Conservation (phyloP, 2,888 invertebrate genomes). For the Dasysyrphus albostriatus region DNA sequence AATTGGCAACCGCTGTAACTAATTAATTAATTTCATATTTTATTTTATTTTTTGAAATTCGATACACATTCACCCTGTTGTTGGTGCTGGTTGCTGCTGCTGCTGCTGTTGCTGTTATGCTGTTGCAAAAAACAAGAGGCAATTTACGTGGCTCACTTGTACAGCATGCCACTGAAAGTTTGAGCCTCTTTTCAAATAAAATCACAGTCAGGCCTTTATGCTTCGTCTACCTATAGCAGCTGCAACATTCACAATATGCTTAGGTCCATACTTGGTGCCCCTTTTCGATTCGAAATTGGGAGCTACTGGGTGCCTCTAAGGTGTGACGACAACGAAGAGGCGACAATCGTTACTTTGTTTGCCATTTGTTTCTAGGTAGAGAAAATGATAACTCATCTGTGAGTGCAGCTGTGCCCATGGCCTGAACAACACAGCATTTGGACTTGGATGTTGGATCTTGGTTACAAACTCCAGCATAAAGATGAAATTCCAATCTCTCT, state of each 20-base stretch:
- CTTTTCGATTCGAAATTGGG: constrained; percentile 4
- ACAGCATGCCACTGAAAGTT: constrained; percentile 21
- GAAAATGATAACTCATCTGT: constrained; percentile 61
- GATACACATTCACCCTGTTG: constrained; percentile 65
- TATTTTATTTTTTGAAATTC: constrained; percentile 61
- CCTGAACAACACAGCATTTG: constrained; percentile 28
- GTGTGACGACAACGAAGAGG: constrained; percentile 71
- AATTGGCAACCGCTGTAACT: constrained; percentile 66
- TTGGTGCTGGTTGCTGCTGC: neutral
- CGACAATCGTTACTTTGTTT: constrained; percentile 67
- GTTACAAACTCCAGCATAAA: constrained; percentile 21
- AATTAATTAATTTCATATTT: constrained; percentile 74
- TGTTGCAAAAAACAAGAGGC: constrained; percentile 3
- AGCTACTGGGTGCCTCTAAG: constrained; percentile 48
- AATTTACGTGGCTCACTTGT: constrained; percentile 36
- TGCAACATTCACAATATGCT: constrained; percentile 7
- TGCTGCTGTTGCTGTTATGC: too few relatives aligned
- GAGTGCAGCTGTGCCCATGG: constrained; percentile 51
- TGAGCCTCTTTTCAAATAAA: constrained; percentile 30
- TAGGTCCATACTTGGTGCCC: constrained; percentile 22
- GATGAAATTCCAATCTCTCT: constrained; percentile 59
- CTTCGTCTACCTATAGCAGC: neutral
- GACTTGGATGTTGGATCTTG: constrained; percentile 1
- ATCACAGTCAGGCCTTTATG: constrained; percentile 33
- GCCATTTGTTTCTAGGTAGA: constrained; percentile 42